Conservation (phyloP, 2,797 vertebrate genomes). For the Sebastes aleutianus region DNA sequence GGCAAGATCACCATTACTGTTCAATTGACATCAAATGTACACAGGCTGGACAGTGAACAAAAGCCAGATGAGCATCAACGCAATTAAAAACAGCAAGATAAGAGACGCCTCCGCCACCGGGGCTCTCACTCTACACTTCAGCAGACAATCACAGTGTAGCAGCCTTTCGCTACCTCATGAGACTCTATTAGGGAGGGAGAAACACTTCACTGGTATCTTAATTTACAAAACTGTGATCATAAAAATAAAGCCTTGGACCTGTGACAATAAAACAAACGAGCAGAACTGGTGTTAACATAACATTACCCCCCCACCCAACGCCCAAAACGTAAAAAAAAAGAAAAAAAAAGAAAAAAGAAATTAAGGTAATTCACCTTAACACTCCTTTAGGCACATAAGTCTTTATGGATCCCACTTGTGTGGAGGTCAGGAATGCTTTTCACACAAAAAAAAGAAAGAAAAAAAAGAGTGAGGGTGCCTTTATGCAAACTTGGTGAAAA, state of each 20-base stretch:
- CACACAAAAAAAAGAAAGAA: conserved; percentile 46
- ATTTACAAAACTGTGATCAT: conserved; percentile 64
- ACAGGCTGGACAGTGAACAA: conserved; percentile 33
- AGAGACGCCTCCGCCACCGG: conserved; percentile 47
- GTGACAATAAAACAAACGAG: conserved; percentile 52
- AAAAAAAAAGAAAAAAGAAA: conserved; percentile 8
- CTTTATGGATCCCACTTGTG: conserved; percentile 72
- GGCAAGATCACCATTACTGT: conserved; percentile 49
- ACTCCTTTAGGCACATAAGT: conserved; percentile 83
- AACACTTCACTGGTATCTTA: conserved; percentile 73
- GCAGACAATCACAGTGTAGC: conserved; percentile 72
- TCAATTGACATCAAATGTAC: conserved; percentile 57
- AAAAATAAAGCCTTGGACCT: conserved; percentile 68
- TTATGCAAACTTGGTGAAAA: conserved; percentile 38
- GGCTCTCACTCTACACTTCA: conserved; percentile 31
- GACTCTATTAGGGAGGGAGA: conserved; percentile 45
- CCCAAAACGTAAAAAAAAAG: background rate
- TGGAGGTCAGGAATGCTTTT: conserved; percentile 77
- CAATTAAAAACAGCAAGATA: background rate
- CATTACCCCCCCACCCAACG: conserved; percentile 15
- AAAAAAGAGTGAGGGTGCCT: conserved; percentile 45
- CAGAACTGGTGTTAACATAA: conserved; percentile 55
- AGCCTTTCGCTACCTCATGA: conserved; percentile 67
- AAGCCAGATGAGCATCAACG: conserved; percentile 32
- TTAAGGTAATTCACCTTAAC: conserved; percentile 57